Base-by-base conservation (phyloP, 2,888 invertebrate species). In the Lasioglossum pauxillum region DNA sequence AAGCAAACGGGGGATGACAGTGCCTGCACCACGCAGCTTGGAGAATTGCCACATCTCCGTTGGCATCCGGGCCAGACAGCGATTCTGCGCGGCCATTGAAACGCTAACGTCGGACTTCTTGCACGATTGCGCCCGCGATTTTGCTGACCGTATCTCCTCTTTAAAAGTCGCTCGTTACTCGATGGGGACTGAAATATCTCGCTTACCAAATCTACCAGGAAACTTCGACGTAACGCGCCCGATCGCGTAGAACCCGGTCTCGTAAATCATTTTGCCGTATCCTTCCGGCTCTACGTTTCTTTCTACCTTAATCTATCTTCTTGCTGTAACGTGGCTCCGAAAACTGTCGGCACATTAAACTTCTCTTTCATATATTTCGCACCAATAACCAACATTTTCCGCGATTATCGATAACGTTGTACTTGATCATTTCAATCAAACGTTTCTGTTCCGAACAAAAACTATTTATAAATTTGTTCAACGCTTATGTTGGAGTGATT, bases 11-110 rank as follows among this genome's bases (percentile, higher is more conserved):
- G 82, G 80, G 85, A 84, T 85, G 88, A 88, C 89, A 83, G 84
- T 75, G 31, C 35, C 74, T 57, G 78, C 64, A 67, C 44, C 78
- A 27, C 76, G 84, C 86, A 49, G 78, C 73, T 89, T 89, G 88
- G 88, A 89, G 74, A 31, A 79, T 74, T 88, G 88, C 88, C 88
- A 89, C 84, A 64, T 84, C 80, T 75, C 69, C 38, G 75, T 84
- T 89, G 88, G 88, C 88, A 88, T 78, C 46, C 79, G 75, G 31
- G 75, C 79, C 81, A 81, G 82, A 83, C 82, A 67, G 53, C 44
- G 75, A n/a, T 69, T 74, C 79, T 38, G n/a, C 64, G 81, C 23
- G 14, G 67, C 74, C 35, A 71, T 75, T 49, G 76, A 60, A 81
- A 80, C 72, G 76, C 84, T 19, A 82, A 60, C 87, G 79, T 80